A percentile compares a stretch with the other conserved stretches of the same genome.
These are phyloP conservation scores for Trachelus stipa DNA, from an alignment of 2,888 invertebrate genomes.

Conservation along the genomic window DNA sequence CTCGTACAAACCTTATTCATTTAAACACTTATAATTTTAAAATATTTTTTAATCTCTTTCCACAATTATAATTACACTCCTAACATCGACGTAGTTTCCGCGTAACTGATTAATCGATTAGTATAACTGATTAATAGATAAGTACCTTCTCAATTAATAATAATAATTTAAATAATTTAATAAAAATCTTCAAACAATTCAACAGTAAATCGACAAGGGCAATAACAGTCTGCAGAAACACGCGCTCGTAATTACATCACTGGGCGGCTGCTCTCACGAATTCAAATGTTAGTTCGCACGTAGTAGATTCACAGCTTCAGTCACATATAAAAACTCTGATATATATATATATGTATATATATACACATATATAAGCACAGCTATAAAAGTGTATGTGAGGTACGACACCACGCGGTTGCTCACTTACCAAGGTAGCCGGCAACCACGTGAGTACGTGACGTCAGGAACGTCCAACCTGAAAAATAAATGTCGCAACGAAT, in stretches of 20 bases:
- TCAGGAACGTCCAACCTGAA: slow-evolving; percentile 12
- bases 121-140: not conserved
- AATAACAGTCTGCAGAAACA: not conserved
- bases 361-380: not conserved
- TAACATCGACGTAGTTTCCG: not conserved
- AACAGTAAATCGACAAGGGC: not conserved
- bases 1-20: not conserved
- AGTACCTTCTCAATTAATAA: not conserved
- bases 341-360: not conserved
- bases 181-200: not conserved
- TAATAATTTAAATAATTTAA: not conserved
- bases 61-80: not conserved
- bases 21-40: not conserved
- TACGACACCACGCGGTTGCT: not conserved
- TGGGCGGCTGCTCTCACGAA: not conserved
- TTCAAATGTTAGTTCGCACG: slow-evolving; percentile 3
- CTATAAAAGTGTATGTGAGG: slow-evolving; percentile 10
- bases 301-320: slow-evolving; percentile 13
- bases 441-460: slow-evolving; percentile 26
- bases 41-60: not conserved
- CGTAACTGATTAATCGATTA: too few relatives aligned
- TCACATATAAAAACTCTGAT: not conserved
- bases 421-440: slow-evolving; percentile 23
- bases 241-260: slow-evolving; percentile 1
- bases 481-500: not conserved